Evolutionary conservation across 35 echinoderm and acorn worm species (phyloP).

Genomic region (Holothuria glaberrima): DNA sequence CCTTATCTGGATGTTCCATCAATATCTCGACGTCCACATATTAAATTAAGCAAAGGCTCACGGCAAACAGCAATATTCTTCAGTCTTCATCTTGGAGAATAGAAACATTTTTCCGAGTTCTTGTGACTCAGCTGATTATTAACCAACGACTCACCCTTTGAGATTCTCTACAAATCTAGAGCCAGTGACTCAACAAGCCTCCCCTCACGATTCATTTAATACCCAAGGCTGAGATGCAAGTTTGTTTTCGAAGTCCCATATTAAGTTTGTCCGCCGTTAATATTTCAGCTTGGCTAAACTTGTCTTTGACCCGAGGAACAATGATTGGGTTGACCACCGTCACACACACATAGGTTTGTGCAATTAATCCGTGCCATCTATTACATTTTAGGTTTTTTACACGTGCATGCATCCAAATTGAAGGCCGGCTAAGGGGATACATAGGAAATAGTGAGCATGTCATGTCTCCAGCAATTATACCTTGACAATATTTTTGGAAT

Average conservation of each 20-base stretch:
- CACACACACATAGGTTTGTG: background rate
- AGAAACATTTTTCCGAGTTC: too few relatives aligned
- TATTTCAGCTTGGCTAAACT: slow-evolving; percentile 10
- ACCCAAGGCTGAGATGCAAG: slow-evolving; percentile 20
- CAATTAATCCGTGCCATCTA: background rate
- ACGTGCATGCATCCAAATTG: slow-evolving; percentile 30
- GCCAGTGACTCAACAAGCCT: slow-evolving; percentile 4
- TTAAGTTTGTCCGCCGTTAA: too few relatives aligned
- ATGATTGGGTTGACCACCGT: background rate
- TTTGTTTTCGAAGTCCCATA: too few relatives aligned
- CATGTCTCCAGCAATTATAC: slow-evolving; percentile 37
- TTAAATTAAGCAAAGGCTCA: too few relatives aligned
- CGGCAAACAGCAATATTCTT: too few relatives aligned
- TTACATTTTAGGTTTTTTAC: background rate
- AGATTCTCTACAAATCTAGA: background rate
- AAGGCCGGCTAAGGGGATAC: background rate
- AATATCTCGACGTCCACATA: too few relatives aligned
- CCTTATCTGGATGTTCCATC: too few relatives aligned
- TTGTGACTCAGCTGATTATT: too few relatives aligned
- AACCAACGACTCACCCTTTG: too few relatives aligned
- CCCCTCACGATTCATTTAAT: slow-evolving; percentile 25
- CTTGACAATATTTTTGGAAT: slow-evolving; percentile 27
- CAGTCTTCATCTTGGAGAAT: too few relatives aligned
- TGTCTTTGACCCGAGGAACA: background rate
- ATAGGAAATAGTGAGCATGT: background rate